Percentiles rank a stretch among this genome's conserved stretches.
These are phyloP conservation scores for Atopsyche davidsoni DNA, from an alignment of 1,140 invertebrate species.

Conservation along the genomic window DNA sequence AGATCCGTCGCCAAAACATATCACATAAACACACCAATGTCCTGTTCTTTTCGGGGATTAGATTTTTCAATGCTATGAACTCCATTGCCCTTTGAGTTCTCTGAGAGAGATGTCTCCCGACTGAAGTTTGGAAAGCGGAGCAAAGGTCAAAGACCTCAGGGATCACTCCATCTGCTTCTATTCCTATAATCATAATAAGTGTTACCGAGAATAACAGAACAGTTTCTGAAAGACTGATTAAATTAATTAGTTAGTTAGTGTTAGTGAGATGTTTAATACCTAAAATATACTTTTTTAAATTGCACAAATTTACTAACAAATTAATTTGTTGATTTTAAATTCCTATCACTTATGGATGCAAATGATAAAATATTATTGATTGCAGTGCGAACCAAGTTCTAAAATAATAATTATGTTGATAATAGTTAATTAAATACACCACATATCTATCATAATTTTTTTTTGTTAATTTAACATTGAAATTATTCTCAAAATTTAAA, in stretches of 20 bases:
- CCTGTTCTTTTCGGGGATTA: conserved; percentile 52
- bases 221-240: conserved; percentile 41
- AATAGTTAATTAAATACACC: no score
- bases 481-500: no score
- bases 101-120: conserved; percentile 75
- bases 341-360: no score
- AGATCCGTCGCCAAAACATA: background rate
- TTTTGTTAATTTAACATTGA: no score
- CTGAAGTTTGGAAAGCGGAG: conserved; percentile 71
- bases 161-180: conserved; percentile 63
- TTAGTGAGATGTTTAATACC: conserved; percentile 7
- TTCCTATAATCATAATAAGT: conserved; percentile 28
- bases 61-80: conserved; percentile 57
- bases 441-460: no score
- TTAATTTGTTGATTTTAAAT: no score
- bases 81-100: conserved; percentile 77
- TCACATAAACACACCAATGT: conserved; percentile 49
- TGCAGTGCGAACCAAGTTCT: no score
- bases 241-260: conserved; percentile 42
- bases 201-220: conserved; percentile 33
- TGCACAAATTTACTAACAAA: no score
- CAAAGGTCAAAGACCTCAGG: conserved; percentile 79
- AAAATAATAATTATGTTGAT: no score
- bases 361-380: no score
- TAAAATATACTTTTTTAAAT: no score